These are phyloP conservation scores for Globodera rostochiensis DNA, from an alignment of 1,140 invertebrate species.

Conservation along the genomic window DNA sequence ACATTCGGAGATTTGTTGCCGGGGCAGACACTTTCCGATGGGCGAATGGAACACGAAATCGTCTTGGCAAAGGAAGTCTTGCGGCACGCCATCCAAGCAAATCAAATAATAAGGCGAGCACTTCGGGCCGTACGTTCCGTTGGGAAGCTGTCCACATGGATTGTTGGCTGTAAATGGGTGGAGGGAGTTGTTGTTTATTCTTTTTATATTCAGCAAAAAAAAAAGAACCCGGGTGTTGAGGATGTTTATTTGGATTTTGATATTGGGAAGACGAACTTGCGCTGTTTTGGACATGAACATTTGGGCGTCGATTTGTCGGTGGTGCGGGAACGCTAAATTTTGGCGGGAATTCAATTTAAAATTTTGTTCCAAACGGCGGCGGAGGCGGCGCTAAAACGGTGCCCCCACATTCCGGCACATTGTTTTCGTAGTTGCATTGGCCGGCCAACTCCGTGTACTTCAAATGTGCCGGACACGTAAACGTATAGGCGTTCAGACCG, in stretches of 20 bases:
- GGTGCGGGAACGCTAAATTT: background rate
- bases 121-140: constrained; percentile 24
- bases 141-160: constrained; percentile 13
- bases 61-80: constrained; percentile 19
- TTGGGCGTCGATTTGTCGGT: background rate
- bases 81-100: background rate
- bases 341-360: background rate
- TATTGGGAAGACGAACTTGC: background rate
- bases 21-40: background rate
- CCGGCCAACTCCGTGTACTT: constrained; percentile 11
- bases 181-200: background rate
- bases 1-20: background rate
- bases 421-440: constrained; percentile 26
- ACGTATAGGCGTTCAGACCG: constrained; percentile 1
- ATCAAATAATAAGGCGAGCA: constrained; percentile 27
- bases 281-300: background rate
- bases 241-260: background rate
- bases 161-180: constrained; percentile 4
- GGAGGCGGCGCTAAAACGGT: background rate
- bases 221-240: constrained; percentile 10
- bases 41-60: constrained; percentile 12
- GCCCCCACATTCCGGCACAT: constrained; percentile 30
- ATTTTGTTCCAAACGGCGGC: constrained; percentile 1
- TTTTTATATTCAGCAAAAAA: background rate
- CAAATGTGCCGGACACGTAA: constrained; percentile 13